Base-by-base conservation (phyloP, 2,888 invertebrate genomes). In the Myopa tessellatipennis region DNA sequence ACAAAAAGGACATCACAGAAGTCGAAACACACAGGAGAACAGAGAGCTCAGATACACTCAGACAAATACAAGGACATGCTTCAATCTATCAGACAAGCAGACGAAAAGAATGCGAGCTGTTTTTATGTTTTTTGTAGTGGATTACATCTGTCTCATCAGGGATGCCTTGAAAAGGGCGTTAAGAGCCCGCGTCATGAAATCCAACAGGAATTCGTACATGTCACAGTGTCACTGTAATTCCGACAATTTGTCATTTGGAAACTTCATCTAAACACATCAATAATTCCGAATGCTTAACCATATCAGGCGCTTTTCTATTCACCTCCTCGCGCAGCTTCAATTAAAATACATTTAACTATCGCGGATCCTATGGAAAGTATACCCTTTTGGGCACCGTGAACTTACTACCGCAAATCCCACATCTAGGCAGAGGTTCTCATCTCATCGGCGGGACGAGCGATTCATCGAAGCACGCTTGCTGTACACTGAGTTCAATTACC, bases 401-500 rank as follows among this genome's bases (percentile, higher is more conserved):
- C 26, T 26, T 26, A 26, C 26, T 26, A 26, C 26, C 26, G 26
- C 26, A 26, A 26, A 2, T 2, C 26, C 26, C 26, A 26, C 26
- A 26, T 26, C 26, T 26, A 26, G 1, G 26, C 26, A 26, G 26
- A 26, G 26, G 2, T 26, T 2, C 26, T 26, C 26, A 26, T 26
- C 26, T 26, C 26, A 26, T 26, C 26, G 26, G 50, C 55, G 55
- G 55, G 14, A 55, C 10, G 16, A 4, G 45, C 50, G 40, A 12
- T 12, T 68, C n/a, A 14, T 40, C 45, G 45, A 69, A 14, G 45
- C 50, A n/a, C 26, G 34, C 40, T 60, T 4, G 38, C 12, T 58
- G 5, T 55, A 50, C 83, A 85, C 85, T 84, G 86, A 88, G 89
- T 88, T 89, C 87, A 88, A 87, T 88, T 89, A 90, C 89, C 89